Base-by-base conservation (phyloP, 1,140 invertebrate species). In the Micrasema minimum region DNA sequence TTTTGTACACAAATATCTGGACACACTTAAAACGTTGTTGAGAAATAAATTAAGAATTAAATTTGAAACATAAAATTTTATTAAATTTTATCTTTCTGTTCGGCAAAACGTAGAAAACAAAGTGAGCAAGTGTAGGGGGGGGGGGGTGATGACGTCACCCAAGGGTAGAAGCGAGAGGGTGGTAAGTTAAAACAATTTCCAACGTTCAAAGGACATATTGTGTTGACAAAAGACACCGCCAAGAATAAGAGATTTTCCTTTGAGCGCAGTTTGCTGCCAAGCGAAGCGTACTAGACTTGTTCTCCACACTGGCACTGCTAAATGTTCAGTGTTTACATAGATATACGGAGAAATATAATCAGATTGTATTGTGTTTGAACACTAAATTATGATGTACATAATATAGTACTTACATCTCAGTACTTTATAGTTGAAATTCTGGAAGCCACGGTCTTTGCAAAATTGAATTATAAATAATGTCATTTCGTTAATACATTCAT, bases 181-280 rank as follows among this genome's bases (percentile, higher is more conserved):
- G 37, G 53, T 67, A 74, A 74, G 72, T 74, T 74, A 74, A 74
- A 74, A 74, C 72, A 74, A 74, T 74, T 74, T 74, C 68, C 67
- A 74, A 70, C 72, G 64, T 69, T 74, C 72, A 74, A 74, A 74
- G 72, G 72, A 74, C 72, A 74, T 74, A 74, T 74, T 74, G 72
- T 74, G 68, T 74, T 74, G 72, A 70, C 66, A 74, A 74, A 74
- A 74, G 72, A 70, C 72, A 74, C 68, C 67, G 67, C 20, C 66
- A 53, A 53, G 61, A 46, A 67, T 70, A 67, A 70, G 66, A 70
- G 72, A 69, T 61, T 51, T 74, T 51, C 51, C 68, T 74, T 74
- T 74, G 72, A 59, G 55, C 53, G 31, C 16, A 55, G 51, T 38
- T 14, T 35, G 9, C 3, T 14, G 51, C 51, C 51, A 37, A 59